Base-by-base conservation (phyloP, 2,888 invertebrate genomes). In the Andrena bicolor region DNA sequence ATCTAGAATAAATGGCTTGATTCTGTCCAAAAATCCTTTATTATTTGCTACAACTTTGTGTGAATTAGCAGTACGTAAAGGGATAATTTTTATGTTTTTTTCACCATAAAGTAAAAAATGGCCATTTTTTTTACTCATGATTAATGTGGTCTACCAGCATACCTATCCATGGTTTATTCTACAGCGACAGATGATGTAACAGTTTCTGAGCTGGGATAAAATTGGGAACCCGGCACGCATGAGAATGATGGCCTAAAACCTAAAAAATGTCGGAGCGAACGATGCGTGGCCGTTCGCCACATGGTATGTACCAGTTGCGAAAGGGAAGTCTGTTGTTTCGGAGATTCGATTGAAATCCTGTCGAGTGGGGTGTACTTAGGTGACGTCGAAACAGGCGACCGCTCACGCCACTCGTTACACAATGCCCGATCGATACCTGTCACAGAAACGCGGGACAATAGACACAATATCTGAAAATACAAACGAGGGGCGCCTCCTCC, bases 401-500 rank as follows among this genome's bases (percentile, higher is more conserved):
- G n/a, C 53, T 63, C 49, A 20, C 30, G 60, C 7, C 49, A 13
- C 60, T 56, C 48, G 20, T 60, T 58, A 60, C 69, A 56, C 72
- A 65, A 75, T 65, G 10, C 30, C 30, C 53, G 70, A 75, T 75
- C 79, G 70, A 80, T 80, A 51, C 2, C 32, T 28, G 23, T 49
- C 66, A 61, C 51, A 61, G 51, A 58, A 71, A 74, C 68, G 32
- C 16, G 35, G 35, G 41, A 76, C 72, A 75, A 77, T 83, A 66
- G 77, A 64, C 69, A 82, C 60, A 70, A 71, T 71, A 75, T 84
- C 76, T 74, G 76, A 79, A 74, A 74, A 66, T 76, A 72, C 63
- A 75, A 75, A 65, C 51, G 66, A 64, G 41, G 35, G 32, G 63
- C 64, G 68, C 70, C 28, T 53, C 35, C 65, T 51, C 70, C 68